A percentile compares a stretch with the other conserved stretches of the same genome.
Conservation (phyloP, 2,888 invertebrate genomes). For the Catonia carolina region DNA sequence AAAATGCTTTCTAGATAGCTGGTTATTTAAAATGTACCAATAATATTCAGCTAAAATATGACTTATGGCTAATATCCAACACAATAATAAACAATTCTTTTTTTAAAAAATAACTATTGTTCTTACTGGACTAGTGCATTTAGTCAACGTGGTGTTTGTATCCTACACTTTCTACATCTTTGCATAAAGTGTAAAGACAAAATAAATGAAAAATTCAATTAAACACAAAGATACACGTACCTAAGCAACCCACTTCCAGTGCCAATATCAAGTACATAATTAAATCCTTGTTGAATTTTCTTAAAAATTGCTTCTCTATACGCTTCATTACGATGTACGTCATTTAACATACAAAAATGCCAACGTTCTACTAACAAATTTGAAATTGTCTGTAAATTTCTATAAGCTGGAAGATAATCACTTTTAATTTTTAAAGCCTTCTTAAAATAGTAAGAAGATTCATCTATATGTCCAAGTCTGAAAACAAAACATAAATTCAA, state of each 20-base stretch:
- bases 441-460: constrained; percentile 53
- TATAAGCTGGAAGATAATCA: constrained; percentile 52
- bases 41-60: too few species aligned
- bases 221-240: constrained; percentile 34
- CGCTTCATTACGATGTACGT: constrained; percentile 57
- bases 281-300: constrained; percentile 46
- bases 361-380: constrained; percentile 66
- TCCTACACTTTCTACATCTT: too few species aligned
- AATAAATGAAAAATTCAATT: too few species aligned
- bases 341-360: constrained; percentile 81
- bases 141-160: too few species aligned
- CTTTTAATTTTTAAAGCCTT: constrained; percentile 48
- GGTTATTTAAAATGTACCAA: too few species aligned
- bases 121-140: too few species aligned
- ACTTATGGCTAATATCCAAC: too few species aligned
- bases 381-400: constrained; percentile 60
- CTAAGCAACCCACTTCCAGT: constrained; percentile 68
- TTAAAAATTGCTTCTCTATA: constrained; percentile 57
- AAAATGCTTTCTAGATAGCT: too few species aligned
- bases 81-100: too few species aligned
- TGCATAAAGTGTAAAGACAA: too few species aligned
- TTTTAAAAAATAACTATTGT: too few species aligned
- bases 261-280: constrained; percentile 65
- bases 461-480: constrained; percentile 50
- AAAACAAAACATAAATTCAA: constrained; percentile 34